Conservation (phyloP, 2,113 vertebrate genomes). For the Nothobranchius kuhntae region DNA sequence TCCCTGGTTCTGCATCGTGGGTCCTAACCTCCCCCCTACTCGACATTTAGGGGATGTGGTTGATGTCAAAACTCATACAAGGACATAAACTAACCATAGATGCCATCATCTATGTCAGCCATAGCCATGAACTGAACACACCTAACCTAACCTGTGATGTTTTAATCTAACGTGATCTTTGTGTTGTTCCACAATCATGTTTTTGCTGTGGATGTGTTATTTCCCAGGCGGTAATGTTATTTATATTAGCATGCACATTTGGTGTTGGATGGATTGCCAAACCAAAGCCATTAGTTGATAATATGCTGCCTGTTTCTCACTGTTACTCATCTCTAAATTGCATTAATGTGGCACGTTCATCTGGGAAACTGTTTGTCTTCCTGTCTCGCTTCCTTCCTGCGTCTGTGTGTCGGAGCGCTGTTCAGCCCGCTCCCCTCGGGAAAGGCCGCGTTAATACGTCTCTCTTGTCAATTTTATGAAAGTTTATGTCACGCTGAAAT, state of each 20-base stretch:
- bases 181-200: constrained; percentile 10
- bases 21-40: too few species aligned
- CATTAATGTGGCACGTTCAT: constrained; percentile 68
- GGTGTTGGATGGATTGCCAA: constrained; percentile 69
- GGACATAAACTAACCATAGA: constrained; percentile 9
- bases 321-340: constrained; percentile 77
- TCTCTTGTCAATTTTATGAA: constrained; percentile 60
- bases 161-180: constrained; percentile 8
- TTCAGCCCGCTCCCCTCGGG: constrained; percentile 39
- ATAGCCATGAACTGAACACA: neutral
- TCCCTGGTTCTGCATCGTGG: too few species aligned
- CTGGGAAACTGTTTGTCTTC: constrained; percentile 66
- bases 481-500: constrained; percentile 51
- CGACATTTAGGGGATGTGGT: constrained; percentile 78
- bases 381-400: constrained; percentile 29
- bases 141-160: constrained; percentile 10
- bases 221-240: constrained; percentile 57
- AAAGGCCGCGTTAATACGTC: constrained; percentile 48
- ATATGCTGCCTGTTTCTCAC: constrained; percentile 73
- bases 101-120: too few species aligned
- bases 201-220: constrained; percentile 22
- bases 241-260: constrained; percentile 74
- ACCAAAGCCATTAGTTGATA: constrained; percentile 75
- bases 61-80: constrained; percentile 79
- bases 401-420: constrained; percentile 21